Evolutionary conservation across 2,888 invertebrate species (phyloP).

Genomic region (Melolontha melolontha): DNA sequence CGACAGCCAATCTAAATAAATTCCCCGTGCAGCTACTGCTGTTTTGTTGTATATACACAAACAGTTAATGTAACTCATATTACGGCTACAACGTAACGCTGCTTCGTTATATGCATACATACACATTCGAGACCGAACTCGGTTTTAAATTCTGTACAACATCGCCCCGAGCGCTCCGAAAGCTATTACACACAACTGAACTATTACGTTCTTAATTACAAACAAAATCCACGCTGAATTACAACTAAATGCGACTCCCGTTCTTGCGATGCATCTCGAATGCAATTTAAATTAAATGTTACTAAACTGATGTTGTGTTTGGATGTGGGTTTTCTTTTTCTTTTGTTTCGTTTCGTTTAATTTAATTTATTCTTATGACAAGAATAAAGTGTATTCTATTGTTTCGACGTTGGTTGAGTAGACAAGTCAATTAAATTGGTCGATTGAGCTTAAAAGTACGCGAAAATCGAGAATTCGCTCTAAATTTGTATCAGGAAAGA

Average conservation of each 20-base stretch:
- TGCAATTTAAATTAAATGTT: slow-evolving; percentile 36
- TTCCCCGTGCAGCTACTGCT: no score
- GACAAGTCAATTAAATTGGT: no score
- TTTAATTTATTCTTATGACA: neutral
- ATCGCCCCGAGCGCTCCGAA: slow-evolving; percentile 26
- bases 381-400: neutral
- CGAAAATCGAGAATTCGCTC: no score
- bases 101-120: neutral
- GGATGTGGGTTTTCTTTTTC: neutral
- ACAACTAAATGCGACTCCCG: slow-evolving; percentile 27
- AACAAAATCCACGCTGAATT: slow-evolving; percentile 42
- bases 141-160: slow-evolving; percentile 30
- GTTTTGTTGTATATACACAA: no score
- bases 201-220: slow-evolving; percentile 42
- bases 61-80: slow-evolving; percentile 38
- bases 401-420: no score
- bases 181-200: slow-evolving; percentile 39
- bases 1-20: no score
- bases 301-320: slow-evolving; percentile 19
- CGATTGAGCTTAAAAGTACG: no score
- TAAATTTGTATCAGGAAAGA: no score
- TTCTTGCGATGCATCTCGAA: slow-evolving; percentile 29
- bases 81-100: slow-evolving; percentile 3
- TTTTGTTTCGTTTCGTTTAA: neutral
- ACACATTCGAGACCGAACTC: neutral